phyloP scores from a whole-genome alignment of 2,888 invertebrate genomes.

The Phengaris alcon region DNA sequence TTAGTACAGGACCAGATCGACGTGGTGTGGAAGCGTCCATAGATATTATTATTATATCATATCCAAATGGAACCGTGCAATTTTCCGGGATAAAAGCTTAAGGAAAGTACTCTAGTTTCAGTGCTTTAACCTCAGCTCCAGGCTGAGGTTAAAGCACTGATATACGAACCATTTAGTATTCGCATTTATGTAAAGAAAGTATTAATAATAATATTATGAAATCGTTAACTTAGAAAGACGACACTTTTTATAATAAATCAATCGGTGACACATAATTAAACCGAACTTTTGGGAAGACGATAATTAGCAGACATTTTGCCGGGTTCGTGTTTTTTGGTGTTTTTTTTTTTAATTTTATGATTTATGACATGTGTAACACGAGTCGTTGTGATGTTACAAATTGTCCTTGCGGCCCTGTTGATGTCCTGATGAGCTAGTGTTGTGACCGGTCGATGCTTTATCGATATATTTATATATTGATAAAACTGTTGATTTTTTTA shows the following conservation, averaged over 20 bases:
- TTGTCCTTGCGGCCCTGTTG: conserved; percentile 60
- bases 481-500: no score
- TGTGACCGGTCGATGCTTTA: conserved; percentile 29
- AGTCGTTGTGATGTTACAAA: conserved; percentile 72
- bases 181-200: background rate
- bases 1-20: no score
- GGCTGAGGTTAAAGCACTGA: no score
- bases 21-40: no score
- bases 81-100: no score
- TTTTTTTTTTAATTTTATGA: conserved; percentile 63
- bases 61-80: no score
- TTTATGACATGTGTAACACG: conserved; percentile 68
- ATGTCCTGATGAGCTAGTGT: conserved; percentile 39
- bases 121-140: no score
- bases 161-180: no score
- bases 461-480: conserved; percentile 6
- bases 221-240: background rate
- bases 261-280: conserved; percentile 42
- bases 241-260: conserved; percentile 39
- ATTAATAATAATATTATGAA: background rate
- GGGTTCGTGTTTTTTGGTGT: conserved; percentile 51
- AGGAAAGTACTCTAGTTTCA: no score
- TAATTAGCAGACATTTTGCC: conserved; percentile 76
- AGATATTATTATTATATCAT: no score
- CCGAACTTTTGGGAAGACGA: conserved; percentile 64